Percentiles rank a stretch among this genome's conserved stretches.
Conservation (phyloP, 2,113 vertebrate genomes). For the Sylvia atricapilla region DNA sequence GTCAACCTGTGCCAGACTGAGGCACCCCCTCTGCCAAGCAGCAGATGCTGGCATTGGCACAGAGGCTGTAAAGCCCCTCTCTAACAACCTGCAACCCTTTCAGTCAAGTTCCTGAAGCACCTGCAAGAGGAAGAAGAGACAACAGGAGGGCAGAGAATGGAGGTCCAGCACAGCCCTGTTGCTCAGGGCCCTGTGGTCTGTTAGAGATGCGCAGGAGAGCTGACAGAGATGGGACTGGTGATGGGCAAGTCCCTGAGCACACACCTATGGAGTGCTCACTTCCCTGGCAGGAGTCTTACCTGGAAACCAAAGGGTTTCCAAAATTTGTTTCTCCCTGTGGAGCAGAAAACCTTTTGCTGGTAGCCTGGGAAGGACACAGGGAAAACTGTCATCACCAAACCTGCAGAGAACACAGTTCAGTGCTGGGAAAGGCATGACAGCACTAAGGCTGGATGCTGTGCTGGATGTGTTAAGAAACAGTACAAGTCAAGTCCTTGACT, state of each 20-base stretch:
- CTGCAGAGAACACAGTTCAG: background rate
- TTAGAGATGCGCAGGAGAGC: background rate
- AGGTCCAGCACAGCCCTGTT: rapidly evolving
- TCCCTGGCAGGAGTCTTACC: background rate
- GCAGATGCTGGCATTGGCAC: background rate
- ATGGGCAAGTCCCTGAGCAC: background rate
- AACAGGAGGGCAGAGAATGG: background rate
- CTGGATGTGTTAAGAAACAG: background rate
- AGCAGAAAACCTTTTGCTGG: background rate
- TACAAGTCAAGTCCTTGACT: background rate
- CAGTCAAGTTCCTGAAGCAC: background rate
- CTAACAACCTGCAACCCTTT: background rate
- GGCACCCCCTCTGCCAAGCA: background rate
- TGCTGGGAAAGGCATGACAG: background rate
- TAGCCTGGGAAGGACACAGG: background rate
- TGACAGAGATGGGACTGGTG: background rate
- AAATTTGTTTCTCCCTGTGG: background rate
- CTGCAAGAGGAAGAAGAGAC: background rate
- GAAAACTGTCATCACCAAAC: background rate
- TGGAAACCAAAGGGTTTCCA: background rate
- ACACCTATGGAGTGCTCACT: background rate
- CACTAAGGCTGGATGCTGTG: background rate
- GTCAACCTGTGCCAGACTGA: background rate
- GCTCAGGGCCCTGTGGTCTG: background rate
- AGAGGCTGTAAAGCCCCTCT: background rate